A percentile compares a stretch with the other conserved stretches of the same genome.
Conservation (phyloP, 2,888 invertebrate species). For the Noctua pronuba region DNA sequence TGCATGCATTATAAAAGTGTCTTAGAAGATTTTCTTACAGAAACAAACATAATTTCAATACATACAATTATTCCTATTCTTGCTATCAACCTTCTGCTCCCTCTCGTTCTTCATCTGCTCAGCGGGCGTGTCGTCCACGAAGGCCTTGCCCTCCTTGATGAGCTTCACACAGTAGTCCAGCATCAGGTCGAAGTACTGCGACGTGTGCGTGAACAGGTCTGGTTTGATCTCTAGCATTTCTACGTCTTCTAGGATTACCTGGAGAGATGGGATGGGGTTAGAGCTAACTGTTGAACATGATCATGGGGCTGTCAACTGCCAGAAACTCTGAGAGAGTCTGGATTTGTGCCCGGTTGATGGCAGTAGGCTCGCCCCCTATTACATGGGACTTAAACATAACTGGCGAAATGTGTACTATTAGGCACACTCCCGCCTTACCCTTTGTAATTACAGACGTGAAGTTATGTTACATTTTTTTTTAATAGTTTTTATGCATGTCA, state of each 20-base stretch:
- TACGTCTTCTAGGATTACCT: slow-evolving; percentile 97
- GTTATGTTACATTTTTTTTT: too few species aligned
- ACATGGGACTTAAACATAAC: too few species aligned
- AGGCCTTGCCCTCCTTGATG: slow-evolving; percentile 97
- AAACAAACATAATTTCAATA: slow-evolving; percentile 44
- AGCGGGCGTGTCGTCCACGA: slow-evolving; percentile 98
- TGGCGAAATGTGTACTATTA: too few species aligned
- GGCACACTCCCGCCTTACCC: too few species aligned
- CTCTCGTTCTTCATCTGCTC: slow-evolving; percentile 98
- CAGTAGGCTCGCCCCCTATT: too few species aligned
- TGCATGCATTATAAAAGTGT: too few species aligned
- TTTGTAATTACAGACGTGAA: too few species aligned
- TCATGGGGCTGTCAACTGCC: neutral
- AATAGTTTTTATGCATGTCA: too few species aligned
- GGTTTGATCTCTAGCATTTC: slow-evolving; percentile 97
- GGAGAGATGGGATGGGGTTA: slow-evolving; percentile 5
- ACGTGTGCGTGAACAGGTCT: slow-evolving; percentile 98
- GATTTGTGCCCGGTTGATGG: too few species aligned
- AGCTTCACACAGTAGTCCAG: slow-evolving; percentile 96
- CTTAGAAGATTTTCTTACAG: too few species aligned
- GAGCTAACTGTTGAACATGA: neutral
- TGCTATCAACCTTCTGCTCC: slow-evolving; percentile 96
- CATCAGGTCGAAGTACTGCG: slow-evolving; percentile 98
- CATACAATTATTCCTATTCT: slow-evolving; percentile 95
- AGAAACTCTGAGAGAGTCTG: too few species aligned